phyloP scores from a whole-genome alignment of 1,140 invertebrate genomes.

The Solenopsis fugax region DNA sequence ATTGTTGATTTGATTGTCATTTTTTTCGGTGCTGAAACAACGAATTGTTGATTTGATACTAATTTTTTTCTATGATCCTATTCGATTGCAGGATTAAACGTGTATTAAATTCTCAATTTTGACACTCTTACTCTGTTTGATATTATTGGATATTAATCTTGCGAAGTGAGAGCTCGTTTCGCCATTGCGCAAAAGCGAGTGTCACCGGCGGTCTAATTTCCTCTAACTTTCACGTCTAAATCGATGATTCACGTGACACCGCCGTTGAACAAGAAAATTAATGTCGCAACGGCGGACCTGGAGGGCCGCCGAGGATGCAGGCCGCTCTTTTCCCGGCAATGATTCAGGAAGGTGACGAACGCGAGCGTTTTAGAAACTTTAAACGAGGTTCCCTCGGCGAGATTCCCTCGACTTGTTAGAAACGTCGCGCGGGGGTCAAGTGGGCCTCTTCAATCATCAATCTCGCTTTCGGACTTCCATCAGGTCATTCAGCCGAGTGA shows the following conservation, averaged over 20 bases:
- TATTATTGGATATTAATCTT: slow-evolving; percentile 10
- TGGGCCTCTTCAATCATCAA: slow-evolving; percentile 43
- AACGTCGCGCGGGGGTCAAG: slow-evolving; percentile 30
- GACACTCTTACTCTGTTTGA: neutral
- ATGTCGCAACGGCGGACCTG: slow-evolving; percentile 10
- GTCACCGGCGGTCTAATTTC: slow-evolving; percentile 16
- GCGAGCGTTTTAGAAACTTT: slow-evolving; percentile 28
- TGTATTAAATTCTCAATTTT: neutral
- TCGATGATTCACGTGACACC: slow-evolving; percentile 46
- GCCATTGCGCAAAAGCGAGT: slow-evolving; percentile 6
- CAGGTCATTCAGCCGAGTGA: neutral
- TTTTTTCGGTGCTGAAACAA: too few species aligned
- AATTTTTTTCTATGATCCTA: neutral
- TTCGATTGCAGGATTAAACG: neutral
- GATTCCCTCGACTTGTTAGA: slow-evolving; percentile 44
- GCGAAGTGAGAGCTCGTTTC: neutral
- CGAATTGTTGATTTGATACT: too few species aligned
- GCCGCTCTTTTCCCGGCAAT: neutral
- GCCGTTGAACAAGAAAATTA: slow-evolving; percentile 32
- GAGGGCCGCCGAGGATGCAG: neutral
- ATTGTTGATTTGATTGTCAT: too few species aligned
- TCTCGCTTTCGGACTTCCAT: slow-evolving; percentile 8
- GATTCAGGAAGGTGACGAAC: slow-evolving; percentile 4
- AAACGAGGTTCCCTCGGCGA: slow-evolving; percentile 3
- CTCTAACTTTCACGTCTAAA: slow-evolving; percentile 23